A percentile compares a stretch with the other conserved stretches of the same genome.
phyloP scores from a whole-genome alignment of 2,888 invertebrate genomes.

The Watsonalla binaria region DNA sequence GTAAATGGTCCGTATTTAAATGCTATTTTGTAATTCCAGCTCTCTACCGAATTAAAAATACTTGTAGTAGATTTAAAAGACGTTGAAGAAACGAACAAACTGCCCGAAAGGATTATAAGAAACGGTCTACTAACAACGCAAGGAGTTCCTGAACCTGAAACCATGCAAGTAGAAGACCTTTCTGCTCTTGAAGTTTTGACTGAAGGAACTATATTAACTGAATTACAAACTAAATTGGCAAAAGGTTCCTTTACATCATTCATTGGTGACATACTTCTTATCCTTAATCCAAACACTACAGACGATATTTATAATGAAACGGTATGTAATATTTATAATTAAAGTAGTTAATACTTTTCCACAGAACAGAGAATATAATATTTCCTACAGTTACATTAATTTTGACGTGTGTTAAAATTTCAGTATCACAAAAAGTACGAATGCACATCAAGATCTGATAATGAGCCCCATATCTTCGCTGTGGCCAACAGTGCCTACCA shows the following conservation, averaged over 20 bases:
- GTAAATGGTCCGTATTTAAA: not conserved
- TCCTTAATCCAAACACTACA: slow-evolving; percentile 88
- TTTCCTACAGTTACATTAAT: no score
- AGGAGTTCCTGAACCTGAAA: slow-evolving; percentile 79
- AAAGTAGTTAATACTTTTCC: not conserved
- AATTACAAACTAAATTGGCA: slow-evolving; percentile 82
- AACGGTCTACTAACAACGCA: slow-evolving; percentile 68
- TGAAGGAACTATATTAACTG: slow-evolving; percentile 84
- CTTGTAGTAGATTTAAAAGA: slow-evolving; percentile 67
- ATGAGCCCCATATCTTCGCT: slow-evolving; percentile 93
- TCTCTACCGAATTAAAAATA: slow-evolving; percentile 84
- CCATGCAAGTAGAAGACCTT: slow-evolving; percentile 90
- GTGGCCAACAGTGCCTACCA: slow-evolving; percentile 94
- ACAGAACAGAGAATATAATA: no score
- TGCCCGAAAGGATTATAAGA: slow-evolving; percentile 71
- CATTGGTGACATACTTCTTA: slow-evolving; percentile 87
- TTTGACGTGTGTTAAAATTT: slow-evolving; percentile 36
- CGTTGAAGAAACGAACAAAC: slow-evolving; percentile 49
- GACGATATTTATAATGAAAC: slow-evolving; percentile 85
- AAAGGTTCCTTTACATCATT: slow-evolving; percentile 86
- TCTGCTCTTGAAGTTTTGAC: slow-evolving; percentile 86
- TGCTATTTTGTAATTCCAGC: slow-evolving; percentile 55
- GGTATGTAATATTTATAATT: slow-evolving; percentile 62
- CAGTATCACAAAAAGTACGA: slow-evolving; percentile 89
- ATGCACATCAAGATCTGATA: slow-evolving; percentile 91